These are phyloP conservation scores for Holacanthus passer DNA, from an alignment of 2,113 vertebrate genomes.

Conservation along the genomic window DNA sequence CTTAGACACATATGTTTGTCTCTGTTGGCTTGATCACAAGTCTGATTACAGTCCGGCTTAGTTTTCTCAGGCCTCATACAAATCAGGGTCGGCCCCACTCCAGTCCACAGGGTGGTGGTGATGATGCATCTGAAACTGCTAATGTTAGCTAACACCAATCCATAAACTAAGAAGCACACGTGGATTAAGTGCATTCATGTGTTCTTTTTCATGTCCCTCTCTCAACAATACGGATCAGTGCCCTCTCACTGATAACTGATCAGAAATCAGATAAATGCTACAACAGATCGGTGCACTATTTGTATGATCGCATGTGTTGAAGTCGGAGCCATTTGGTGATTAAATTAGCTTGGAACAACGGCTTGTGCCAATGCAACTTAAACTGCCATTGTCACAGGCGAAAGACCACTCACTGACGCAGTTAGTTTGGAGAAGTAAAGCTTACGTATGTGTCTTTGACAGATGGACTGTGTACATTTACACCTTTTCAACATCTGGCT, in stretches of 20 bases:
- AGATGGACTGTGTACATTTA: background rate
- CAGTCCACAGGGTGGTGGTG: background rate
- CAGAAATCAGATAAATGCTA: background rate
- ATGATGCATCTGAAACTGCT: background rate
- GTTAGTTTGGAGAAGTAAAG: background rate
- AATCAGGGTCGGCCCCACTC: background rate
- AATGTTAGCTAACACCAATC: too few species aligned
- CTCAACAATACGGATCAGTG: background rate
- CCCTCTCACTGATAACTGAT: background rate
- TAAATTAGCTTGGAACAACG: background rate
- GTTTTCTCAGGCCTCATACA: background rate
- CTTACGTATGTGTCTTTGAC: too few species aligned
- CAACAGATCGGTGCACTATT: background rate
- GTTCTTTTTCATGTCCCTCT: background rate
- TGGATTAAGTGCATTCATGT: background rate
- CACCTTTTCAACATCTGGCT: background rate
- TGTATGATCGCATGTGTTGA: background rate
- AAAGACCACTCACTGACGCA: background rate
- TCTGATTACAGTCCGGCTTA: background rate
- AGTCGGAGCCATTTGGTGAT: background rate
- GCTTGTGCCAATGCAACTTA: constrained; percentile 1
- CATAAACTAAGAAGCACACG: background rate
- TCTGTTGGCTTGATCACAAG: background rate
- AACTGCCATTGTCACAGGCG: background rate
- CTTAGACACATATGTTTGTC: background rate